Evolutionary conservation across 2,797 vertebrate species (phyloP).

Genomic region (Cyclopterus lumpus): DNA sequence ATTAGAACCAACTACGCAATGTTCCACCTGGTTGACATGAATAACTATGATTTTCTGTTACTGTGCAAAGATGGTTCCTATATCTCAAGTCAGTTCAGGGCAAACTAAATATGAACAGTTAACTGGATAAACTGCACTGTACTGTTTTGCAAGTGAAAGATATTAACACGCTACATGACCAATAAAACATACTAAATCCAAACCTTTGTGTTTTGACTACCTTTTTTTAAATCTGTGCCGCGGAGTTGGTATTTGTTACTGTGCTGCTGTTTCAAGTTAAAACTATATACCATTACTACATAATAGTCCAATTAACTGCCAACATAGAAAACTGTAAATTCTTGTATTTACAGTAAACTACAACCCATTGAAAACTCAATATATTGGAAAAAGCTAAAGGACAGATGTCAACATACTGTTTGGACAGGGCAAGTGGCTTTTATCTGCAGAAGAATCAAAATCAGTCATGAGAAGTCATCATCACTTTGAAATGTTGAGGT

Average conservation of each 20-base stretch:
- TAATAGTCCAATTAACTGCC: neutral
- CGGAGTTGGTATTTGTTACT: conserved; percentile 13
- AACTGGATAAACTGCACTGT: neutral
- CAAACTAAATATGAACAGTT: conserved; percentile 5
- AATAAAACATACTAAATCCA: conserved; percentile 22
- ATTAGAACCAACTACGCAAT: neutral
- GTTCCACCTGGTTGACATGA: neutral
- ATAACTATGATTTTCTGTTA: neutral
- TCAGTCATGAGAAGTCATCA: neutral
- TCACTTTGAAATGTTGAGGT: neutral
- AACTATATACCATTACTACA: neutral
- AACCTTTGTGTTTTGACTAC: conserved; percentile 12
- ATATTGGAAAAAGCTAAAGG: neutral
- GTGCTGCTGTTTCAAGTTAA: conserved; percentile 13
- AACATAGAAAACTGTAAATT: conserved; percentile 15
- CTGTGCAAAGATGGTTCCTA: conserved; percentile 12
- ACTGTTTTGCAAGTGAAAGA: conserved; percentile 14
- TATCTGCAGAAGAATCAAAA: conserved; percentile 13
- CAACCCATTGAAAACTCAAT: conserved; percentile 10
- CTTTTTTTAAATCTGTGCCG: conserved; percentile 10
- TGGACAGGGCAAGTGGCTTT: conserved; percentile 29
- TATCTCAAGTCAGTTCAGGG: neutral
- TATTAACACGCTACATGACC: conserved; percentile 13
- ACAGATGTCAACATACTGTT: conserved; percentile 3
- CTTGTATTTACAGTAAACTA: conserved; percentile 19